Base-by-base conservation (phyloP, 2,888 invertebrate genomes). In the Druceiella hillmani region DNA sequence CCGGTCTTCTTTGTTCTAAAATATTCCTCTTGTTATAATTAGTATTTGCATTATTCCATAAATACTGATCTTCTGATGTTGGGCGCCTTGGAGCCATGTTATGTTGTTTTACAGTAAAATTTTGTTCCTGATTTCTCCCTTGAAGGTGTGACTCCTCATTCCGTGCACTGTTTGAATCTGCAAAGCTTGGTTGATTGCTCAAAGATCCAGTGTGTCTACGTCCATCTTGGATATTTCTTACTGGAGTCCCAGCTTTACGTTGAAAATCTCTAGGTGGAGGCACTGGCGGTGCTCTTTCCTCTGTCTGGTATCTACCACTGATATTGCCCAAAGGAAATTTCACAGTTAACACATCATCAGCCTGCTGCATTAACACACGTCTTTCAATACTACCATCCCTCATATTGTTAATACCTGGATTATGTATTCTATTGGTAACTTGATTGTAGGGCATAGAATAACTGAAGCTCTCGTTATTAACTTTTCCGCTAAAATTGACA, bases 211-310 rank as follows among this genome's bases (percentile, higher is more conserved):
- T n/a, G n/a, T n/a, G n/a, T n/a, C n/a, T n/a, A n/a, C n/a, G n/a
- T n/a, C n/a, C n/a, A n/a, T n/a, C n/a, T n/a, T n/a, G n/a, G n/a
- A n/a, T n/a, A n/a, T n/a, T n/a, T n/a, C n/a, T n/a, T n/a, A 70
- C 47, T 43, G 68, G 68, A 17, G 72, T 70, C 12, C 73, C 61
- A 10, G 76, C 66, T 58, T 78, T 73, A 41, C 80, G 73, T 51
- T 76, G 72, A 46, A 82, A 85, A 60, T 84, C 86, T 50, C 84
- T 68, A n/a, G 87, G 87, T 1, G 88, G 87, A 16, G 87, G 87
- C 3, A 83, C 80, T 0, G 88, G 87, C 3, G 87, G 86, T 22
- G 76, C 53, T 30, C 68, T 72, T 33, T 66, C 66, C 28, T 71
- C 69, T 49, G 61, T 62, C 48, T 62, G 65, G 22, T n/a, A n/a